These are phyloP conservation scores for Escarpia spicata DNA, from an alignment of 2,888 invertebrate species.

Conservation along the genomic window DNA sequence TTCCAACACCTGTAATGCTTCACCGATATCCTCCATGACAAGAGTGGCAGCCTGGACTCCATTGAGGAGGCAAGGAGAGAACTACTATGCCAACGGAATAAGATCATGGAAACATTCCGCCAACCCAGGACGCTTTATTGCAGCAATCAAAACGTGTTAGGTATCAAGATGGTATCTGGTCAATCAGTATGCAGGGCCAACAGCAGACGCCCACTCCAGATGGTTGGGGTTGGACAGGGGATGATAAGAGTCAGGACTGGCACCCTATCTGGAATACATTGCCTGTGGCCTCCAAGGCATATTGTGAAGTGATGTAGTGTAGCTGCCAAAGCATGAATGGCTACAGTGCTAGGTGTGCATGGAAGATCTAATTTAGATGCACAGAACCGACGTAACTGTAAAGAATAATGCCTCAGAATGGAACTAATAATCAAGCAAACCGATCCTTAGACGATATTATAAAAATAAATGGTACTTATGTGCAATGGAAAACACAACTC, in stretches of 20 bases:
- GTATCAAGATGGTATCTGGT: background rate
- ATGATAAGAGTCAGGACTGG: background rate
- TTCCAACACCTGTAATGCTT: background rate
- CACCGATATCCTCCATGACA: background rate
- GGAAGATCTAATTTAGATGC: background rate
- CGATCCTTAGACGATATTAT: background rate
- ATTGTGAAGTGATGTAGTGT: background rate
- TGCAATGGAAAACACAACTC: background rate
- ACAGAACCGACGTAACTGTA: background rate
- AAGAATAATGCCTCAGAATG: background rate
- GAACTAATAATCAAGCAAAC: background rate
- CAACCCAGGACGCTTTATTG: background rate
- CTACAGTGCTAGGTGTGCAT: background rate
- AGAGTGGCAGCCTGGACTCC: background rate
- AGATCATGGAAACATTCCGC: background rate
- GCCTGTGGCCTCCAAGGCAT: background rate
- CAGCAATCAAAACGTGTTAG: background rate
- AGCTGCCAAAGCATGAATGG: background rate
- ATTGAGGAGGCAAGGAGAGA: background rate
- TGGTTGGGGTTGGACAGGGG: background rate
- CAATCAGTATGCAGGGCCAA: background rate
- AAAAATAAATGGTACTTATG: background rate
- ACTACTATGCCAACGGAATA: background rate
- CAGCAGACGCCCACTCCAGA: background rate
- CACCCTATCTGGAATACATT: background rate